phyloP scores from a whole-genome alignment of 2,797 vertebrate genomes.

The Oreochromis grahami region DNA sequence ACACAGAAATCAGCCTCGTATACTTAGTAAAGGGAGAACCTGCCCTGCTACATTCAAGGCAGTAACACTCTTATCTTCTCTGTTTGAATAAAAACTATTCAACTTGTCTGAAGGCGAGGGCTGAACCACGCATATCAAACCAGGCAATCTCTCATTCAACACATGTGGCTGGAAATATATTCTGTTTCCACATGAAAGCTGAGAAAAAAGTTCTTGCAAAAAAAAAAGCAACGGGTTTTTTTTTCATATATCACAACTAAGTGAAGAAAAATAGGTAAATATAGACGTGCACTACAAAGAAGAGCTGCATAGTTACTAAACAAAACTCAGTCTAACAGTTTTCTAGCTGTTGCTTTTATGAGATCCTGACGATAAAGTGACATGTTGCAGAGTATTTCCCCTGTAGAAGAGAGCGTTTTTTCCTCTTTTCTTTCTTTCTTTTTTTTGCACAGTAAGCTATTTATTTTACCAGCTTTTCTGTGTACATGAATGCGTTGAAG shows the following conservation, averaged over 20 bases:
- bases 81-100: constrained; percentile 36
- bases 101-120: constrained; percentile 8
- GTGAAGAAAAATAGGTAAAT: not conserved
- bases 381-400: constrained; percentile 8
- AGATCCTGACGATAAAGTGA: constrained; percentile 2
- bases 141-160: not conserved
- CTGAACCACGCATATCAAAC: not conserved
- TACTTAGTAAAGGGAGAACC: constrained; percentile 60
- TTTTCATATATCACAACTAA: not conserved
- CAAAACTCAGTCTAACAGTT: not conserved
- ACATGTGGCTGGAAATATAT: not conserved
- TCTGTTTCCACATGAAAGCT: not conserved
- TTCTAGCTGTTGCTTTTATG: not conserved
- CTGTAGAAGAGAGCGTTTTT: not conserved
- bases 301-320: not conserved
- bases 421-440: not conserved
- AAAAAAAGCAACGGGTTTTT: not conserved
- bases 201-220: not conserved
- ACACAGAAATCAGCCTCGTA: not conserved
- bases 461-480: constrained; percentile 1
- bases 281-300: not conserved
- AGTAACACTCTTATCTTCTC: constrained; percentile 41
- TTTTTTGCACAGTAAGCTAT: not conserved
- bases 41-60: constrained; percentile 70
- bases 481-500: not conserved